Evolutionary conservation across 1,140 invertebrate genomes (phyloP), one percentile per base, ranked within the genome.

Genomic region (Macrobrachium rosenbergii): DNA sequence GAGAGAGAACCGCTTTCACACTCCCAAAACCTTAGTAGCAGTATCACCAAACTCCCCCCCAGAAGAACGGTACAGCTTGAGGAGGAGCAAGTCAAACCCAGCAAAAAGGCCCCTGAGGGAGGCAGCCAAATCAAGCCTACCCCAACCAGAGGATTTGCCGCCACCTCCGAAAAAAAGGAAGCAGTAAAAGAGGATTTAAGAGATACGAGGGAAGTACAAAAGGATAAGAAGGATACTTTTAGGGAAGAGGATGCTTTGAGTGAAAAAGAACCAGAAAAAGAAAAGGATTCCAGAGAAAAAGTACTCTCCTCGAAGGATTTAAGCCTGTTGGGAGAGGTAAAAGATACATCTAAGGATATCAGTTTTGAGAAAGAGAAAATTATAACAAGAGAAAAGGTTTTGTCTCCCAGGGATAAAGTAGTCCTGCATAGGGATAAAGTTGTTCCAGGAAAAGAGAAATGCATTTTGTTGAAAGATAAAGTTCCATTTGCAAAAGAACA

Each of bases 41-140:
- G 37, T 63, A n/a, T 17, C 77, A 52, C 23, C 86, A 67, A 76
- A 43, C 82, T 45, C 78, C 59, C 17, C 76, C 60, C 78, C 72
- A 59, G 79, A 82, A 69, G 82, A 85, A 78, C 75, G 88, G 60
- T 88, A 88, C 88, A 88, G 88, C 78, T 64, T 88, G 28, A 37
- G 28, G 77, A 84, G 88, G 88, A 88, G 76, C 67, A 78, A 76
- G 63, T 75, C 82, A 60, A 82, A 45, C 64, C 64, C 79, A 59
- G 43, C 79, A 81, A 77, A 80, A 73, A 82, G 78, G 52, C 60
- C 86, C 21, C 78, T 77, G 86, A 82, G 72, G 72, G 62, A 80
- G 23, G 69, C 85, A 73, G 69, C 64, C 75, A 72, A 75, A 76
- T 82, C 78, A 85, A 85, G 81, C 16, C 75, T 45, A 23, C 80